These are phyloP conservation scores for Eupsilia transversa DNA, from an alignment of 2,888 invertebrate genomes.

Conservation along the genomic window DNA sequence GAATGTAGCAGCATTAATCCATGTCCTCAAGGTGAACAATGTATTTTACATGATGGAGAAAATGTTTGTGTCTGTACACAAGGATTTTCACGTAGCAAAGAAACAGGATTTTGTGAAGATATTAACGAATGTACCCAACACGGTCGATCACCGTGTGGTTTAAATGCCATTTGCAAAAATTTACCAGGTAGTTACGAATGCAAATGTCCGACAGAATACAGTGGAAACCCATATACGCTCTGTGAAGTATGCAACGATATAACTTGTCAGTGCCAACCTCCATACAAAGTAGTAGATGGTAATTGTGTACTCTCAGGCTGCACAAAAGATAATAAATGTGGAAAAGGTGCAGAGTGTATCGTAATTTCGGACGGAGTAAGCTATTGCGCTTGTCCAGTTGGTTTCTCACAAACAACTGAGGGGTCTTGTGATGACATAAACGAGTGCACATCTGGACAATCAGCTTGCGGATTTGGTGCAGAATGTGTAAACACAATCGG, in stretches of 20 bases:
- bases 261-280: constrained; percentile 96
- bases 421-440: constrained; percentile 96
- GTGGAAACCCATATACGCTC: constrained; percentile 96
- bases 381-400: constrained; percentile 98
- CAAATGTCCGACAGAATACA: constrained; percentile 96
- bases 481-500: constrained; percentile 95
- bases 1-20: constrained; percentile 94
- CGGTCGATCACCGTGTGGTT: constrained; percentile 95
- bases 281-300: constrained; percentile 95
- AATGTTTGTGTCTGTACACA: constrained; percentile 97
- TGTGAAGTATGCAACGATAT: constrained; percentile 96
- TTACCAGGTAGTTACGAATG: constrained; percentile 98
- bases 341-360: constrained; percentile 96
- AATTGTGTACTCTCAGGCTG: constrained; percentile 96
- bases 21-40: constrained; percentile 96
- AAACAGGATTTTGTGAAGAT: constrained; percentile 95
- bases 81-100: constrained; percentile 95
- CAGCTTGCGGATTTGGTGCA: constrained; percentile 96
- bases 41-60: constrained; percentile 94
- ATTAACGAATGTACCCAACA: constrained; percentile 95
- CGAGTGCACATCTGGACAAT: constrained; percentile 94
- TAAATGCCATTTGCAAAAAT: constrained; percentile 97
- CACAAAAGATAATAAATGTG: constrained; percentile 94
- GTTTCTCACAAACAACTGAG: constrained; percentile 94
- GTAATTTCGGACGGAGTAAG: constrained; percentile 97